Conservation (phyloP, 2,888 invertebrate species). For the Dasysyrphus tricinctus region DNA sequence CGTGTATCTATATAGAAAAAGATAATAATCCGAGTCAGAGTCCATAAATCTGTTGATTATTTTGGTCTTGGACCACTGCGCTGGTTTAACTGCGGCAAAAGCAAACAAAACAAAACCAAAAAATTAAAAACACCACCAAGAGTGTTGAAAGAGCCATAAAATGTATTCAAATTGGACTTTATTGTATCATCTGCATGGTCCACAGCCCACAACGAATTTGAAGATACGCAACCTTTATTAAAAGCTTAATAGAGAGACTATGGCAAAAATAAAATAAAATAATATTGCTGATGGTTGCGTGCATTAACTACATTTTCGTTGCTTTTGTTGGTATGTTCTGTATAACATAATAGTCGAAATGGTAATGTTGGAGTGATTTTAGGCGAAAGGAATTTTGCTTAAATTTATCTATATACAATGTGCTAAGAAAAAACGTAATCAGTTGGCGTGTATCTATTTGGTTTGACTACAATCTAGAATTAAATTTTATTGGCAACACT, state of each 20-base stretch:
- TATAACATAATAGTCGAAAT: background rate
- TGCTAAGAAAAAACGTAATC: too few species aligned
- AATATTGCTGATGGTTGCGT: constrained; percentile 47
- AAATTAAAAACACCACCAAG: background rate
- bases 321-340: background rate
- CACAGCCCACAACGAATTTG: constrained; percentile 14
- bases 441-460: too few species aligned
- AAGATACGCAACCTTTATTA: constrained; percentile 27
- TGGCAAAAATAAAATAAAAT: constrained; percentile 12
- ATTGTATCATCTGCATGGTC: constrained; percentile 29
- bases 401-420: too few species aligned
- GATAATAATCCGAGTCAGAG: background rate
- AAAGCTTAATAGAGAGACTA: constrained; percentile 10
- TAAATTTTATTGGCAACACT: too few species aligned
- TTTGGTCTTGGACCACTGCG: constrained; percentile 26
- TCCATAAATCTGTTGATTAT: constrained; percentile 37
- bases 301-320: constrained; percentile 49
- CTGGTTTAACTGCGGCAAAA: constrained; percentile 14
- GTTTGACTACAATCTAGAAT: too few species aligned
- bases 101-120: background rate
- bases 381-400: too few species aligned
- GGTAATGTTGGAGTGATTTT: background rate
- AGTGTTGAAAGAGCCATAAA: constrained; percentile 49
- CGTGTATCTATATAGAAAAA: background rate
- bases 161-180: constrained; percentile 50